Base-by-base conservation (phyloP, 2,888 invertebrate genomes). In the Gerris lacustris region DNA sequence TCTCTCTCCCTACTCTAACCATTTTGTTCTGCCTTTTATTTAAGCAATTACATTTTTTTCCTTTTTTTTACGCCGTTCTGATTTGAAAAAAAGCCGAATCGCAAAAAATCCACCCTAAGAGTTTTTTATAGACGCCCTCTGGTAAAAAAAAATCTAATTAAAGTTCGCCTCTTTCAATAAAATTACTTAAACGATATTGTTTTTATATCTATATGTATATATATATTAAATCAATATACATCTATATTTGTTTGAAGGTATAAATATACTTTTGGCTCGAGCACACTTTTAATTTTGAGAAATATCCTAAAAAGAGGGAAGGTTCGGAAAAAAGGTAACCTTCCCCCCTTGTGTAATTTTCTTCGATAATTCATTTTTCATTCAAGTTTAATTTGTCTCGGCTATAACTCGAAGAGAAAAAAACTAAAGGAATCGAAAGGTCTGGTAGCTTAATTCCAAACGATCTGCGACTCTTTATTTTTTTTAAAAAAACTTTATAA, bases 361-460 rank as follows among this genome's bases (percentile, higher is more conserved):
- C 62, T 15, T 15, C 73, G 73, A 75, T 75, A 75, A 76, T 76
- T 76, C 76, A 76, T 76, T 76, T 76, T 76, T 76, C 76, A 76
- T 75, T 73, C 76, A 72, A 74, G 67, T 75, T 75, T 75, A 76
- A 76, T 76, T 76, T 76, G 73, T 73, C 69, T 72, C n/a, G 72
- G 75, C 72, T 72, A 75, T 76, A 75, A 75, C 72, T 75, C 75
- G 75, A 62, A 62, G 11, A n/a, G 62, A 62, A 62, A 31, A 31
- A 31, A 31, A 31, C 31, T 31, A 31, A 4, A 31, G 31, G 31
- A 31, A 31, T 31, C 31, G 31, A 31, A 31, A 31, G 31, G 31
- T 31, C 31, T 31, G 31, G 31, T 31, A 31, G 31, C 31, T 31
- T 31, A 31, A 31, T 31, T 31, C 31, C 31, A 31, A 31, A 31